Base-by-base conservation (phyloP, 1,140 invertebrate species). In the Charaxes varanes region DNA sequence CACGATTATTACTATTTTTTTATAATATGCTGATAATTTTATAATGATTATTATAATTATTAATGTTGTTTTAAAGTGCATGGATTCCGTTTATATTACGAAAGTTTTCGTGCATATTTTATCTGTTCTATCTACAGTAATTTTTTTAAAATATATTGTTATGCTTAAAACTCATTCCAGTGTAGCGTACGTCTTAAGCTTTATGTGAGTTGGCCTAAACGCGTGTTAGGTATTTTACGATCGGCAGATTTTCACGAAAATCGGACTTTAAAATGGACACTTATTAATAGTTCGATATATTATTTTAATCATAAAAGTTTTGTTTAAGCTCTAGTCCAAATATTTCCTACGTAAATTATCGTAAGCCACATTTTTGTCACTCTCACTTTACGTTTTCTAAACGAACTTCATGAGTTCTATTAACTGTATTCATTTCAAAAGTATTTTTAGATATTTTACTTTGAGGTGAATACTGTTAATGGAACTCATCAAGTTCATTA, bases 111-210 rank as follows among this genome's bases (percentile, higher is more conserved):
- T 41, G 24, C 31, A 18, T 40, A 43, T 50, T 51, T 34, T 50
- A 47, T 48, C 15, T 31, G 15, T 31, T 17, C n/a, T 31, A 31
- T 30, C 24, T 36, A 53, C 46, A 37, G 44, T 36, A 41, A 54
- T 42, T 64, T 51, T 65, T 46, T 65, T 51, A 53, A 46, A n/a
- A n/a, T n/a, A n/a, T 64, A 62, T 61, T 68, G 41, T 74, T 66
- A 72, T 74, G 65, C 59, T 63, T 72, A 59, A n/a, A 59, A 59
- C 64, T 81, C 77, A 81, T 81, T 81, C 77, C 77, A 81, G 65
- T 74, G 65, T 80, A 80, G 76, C 46, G 61, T 77, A 66, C 66
- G 61, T 65, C 40, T 40, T 77, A 69, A 77, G 77, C 65, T 78
- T 81, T 77, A 74, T 65, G 61, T 65, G 61, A 73, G 48, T 15